These are phyloP conservation scores for Rhyacophila evoluta DNA, from an alignment of 2,888 invertebrate genomes.

Conservation along the genomic window DNA sequence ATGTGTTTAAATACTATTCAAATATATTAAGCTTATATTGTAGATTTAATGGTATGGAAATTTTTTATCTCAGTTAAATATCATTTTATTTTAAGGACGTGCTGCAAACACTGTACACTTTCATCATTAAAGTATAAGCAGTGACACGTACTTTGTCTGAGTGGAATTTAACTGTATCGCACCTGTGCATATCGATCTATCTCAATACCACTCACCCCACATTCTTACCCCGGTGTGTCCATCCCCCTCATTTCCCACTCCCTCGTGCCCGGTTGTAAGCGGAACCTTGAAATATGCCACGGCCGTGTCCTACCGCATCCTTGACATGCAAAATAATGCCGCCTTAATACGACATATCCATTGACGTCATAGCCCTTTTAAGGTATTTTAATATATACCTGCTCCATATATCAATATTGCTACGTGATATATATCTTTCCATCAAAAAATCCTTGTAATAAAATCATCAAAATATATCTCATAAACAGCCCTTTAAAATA, in stretches of 20 bases:
- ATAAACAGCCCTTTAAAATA: no score
- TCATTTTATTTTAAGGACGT: not conserved
- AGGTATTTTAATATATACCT: no score
- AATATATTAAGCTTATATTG: no score
- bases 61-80: not conserved
- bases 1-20: no score
- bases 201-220: not conserved
- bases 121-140: not conserved
- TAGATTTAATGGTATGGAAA: not conserved
- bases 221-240: not conserved
- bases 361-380: constrained; percentile 4
- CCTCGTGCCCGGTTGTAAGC: not conserved
- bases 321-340: constrained; percentile 26
- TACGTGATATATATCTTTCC: no score
- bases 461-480: no score
- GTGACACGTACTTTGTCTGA: not conserved
- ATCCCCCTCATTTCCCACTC: not conserved
- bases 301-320: constrained; percentile 32
- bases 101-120: not conserved
- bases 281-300: constrained; percentile 23
- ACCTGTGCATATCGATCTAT: constrained; percentile 3
- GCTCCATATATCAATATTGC: no score
- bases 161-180: not conserved
- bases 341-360: not conserved
- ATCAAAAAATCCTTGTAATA: no score